Conservation (phyloP, 1,140 invertebrate genomes). For the Eurosta solidaginis region DNA sequence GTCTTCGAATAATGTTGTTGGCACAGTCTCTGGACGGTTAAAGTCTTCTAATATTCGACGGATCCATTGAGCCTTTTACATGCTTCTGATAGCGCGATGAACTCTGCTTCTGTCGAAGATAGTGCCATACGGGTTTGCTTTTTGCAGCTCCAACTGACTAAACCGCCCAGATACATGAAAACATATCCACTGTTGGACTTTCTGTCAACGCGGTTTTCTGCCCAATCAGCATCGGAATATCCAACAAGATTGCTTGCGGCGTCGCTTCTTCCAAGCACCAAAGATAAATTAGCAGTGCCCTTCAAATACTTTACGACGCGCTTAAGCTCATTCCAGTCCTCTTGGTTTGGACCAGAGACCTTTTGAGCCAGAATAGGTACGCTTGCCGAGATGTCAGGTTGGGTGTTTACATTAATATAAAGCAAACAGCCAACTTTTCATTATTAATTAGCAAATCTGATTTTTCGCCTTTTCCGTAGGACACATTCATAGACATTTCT, state of each 20-base stretch:
- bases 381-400: constrained; percentile 37
- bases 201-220: constrained; percentile 36
- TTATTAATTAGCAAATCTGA: constrained; percentile 26
- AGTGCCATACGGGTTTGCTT: constrained; percentile 42
- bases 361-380: constrained; percentile 49
- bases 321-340: no score
- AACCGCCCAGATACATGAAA: constrained; percentile 31
- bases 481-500: constrained; percentile 33
- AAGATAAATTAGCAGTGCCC: constrained; percentile 50
- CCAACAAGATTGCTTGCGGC: neutral
- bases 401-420: constrained; percentile 35
- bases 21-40: neutral
- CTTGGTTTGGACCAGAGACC: constrained; percentile 54
- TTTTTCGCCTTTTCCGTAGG: constrained; percentile 34
- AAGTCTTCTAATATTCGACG: constrained; percentile 31
- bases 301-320: no score
- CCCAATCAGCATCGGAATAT: constrained; percentile 42
- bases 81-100: constrained; percentile 36
- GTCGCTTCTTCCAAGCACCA: constrained; percentile 59
- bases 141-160: constrained; percentile 37
- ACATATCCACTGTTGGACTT: constrained; percentile 42
- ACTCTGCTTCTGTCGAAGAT: constrained; percentile 41
- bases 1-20: constrained; percentile 30
- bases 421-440: constrained; percentile 35
- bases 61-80: constrained; percentile 33